Conservation (phyloP, 2,888 invertebrate species). For the Eutolmus rufibarbis region DNA sequence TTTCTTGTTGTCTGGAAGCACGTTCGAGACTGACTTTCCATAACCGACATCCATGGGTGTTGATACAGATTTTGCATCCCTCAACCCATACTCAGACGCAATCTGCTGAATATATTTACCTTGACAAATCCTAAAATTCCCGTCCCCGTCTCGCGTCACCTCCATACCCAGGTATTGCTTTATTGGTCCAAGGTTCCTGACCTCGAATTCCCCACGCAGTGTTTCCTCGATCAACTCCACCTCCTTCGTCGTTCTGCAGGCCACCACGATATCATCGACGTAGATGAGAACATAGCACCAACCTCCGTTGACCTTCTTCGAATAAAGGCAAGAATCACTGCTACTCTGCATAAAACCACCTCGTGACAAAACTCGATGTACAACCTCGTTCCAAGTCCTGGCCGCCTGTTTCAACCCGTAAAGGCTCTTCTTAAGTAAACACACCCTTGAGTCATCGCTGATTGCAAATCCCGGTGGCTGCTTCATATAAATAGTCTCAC, state of each 20-base stretch:
- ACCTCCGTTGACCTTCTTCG: conserved; percentile 19
- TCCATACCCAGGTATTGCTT: conserved; percentile 42
- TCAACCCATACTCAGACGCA: conserved; percentile 44
- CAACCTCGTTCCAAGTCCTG: conserved; percentile 44
- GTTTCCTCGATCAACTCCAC: conserved; percentile 9
- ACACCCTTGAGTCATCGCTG: conserved; percentile 31
- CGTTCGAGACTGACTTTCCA: conserved; percentile 36
- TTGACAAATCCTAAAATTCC: conserved; percentile 43
- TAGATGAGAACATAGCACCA: conserved; percentile 43
- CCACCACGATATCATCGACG: conserved; percentile 45
- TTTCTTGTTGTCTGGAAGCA: conserved; percentile 39
- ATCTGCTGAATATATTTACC: conserved; percentile 44
- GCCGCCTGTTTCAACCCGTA: conserved; percentile 49
- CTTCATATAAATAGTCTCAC: conserved; percentile 45
- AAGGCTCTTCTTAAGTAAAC: conserved; percentile 45
- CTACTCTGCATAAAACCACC: conserved; percentile 36
- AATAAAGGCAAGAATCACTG: conserved; percentile 45
- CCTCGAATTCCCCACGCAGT: conserved; percentile 36
- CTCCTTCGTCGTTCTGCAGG: conserved; percentile 10
- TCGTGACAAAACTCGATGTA: conserved; percentile 35
- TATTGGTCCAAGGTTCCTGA: conserved; percentile 42
- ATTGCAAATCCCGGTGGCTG: conserved; percentile 46
- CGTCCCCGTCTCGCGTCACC: conserved; percentile 36
- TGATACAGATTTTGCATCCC: conserved; percentile 43
- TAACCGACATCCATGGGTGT: conserved; percentile 44